These are phyloP conservation scores for Erebia palarica DNA, from an alignment of 2,888 invertebrate species.

Conservation along the genomic window DNA sequence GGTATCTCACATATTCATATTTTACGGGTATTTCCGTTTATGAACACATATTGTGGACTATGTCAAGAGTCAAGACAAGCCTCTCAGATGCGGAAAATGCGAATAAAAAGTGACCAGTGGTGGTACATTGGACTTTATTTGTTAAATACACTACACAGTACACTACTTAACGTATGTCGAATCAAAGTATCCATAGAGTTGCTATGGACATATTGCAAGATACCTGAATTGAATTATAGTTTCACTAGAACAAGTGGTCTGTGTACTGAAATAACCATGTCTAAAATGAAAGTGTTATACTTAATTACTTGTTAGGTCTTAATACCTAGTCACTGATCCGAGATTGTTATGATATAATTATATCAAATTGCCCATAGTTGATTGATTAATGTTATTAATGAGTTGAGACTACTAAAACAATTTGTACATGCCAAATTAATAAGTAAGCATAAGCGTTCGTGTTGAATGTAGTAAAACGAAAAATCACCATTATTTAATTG, in stretches of 20 bases:
- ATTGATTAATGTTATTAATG: background rate
- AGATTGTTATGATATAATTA: background rate
- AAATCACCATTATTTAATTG: no score
- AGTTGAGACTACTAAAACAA: background rate
- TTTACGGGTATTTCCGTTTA: slow-evolving; percentile 51
- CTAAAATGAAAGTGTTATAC: slow-evolving; percentile 17
- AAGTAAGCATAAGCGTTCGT: no score
- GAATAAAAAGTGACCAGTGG: slow-evolving; percentile 43
- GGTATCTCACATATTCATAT: slow-evolving; percentile 50
- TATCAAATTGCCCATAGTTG: background rate
- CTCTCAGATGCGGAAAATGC: slow-evolving; percentile 42
- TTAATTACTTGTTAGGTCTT: background rate
- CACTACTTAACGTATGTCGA: slow-evolving; percentile 19
- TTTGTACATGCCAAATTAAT: background rate
- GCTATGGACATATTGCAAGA: slow-evolving; percentile 14
- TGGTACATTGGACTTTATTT: slow-evolving; percentile 36
- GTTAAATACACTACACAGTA: slow-evolving; percentile 27
- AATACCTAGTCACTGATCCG: background rate
- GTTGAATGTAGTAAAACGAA: no score
- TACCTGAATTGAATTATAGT: slow-evolving; percentile 15
- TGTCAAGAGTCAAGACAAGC: slow-evolving; percentile 36
- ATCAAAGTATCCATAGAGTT: slow-evolving; percentile 25
- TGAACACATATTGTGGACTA: slow-evolving; percentile 46
- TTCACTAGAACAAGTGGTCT: slow-evolving; percentile 13
- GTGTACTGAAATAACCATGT: slow-evolving; percentile 4